A percentile compares a stretch with the other conserved stretches of the same genome.
Evolutionary conservation across 2,797 vertebrate species (phyloP).

Genomic region (Momotus momota): DNA sequence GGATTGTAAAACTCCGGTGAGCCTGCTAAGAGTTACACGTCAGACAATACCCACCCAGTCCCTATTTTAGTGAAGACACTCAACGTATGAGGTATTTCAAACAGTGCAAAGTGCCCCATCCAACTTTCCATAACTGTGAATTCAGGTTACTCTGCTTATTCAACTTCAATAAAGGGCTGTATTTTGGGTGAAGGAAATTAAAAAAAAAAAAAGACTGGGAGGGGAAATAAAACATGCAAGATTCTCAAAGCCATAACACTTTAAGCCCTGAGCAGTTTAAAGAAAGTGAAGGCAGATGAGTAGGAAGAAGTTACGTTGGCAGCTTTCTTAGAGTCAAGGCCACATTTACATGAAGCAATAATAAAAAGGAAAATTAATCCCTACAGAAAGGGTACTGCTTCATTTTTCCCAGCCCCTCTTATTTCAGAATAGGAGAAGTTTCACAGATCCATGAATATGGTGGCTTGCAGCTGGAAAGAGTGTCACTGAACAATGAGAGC

Average conservation of each 20-base stretch:
- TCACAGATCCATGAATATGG: conserved; percentile 37
- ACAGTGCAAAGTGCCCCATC: conserved; percentile 57
- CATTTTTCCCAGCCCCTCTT: conserved; percentile 35
- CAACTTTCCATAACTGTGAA: conserved; percentile 24
- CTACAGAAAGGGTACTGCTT: conserved; percentile 44
- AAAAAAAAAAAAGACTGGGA: background rate
- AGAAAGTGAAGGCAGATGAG: conserved; percentile 41
- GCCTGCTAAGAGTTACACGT: background rate
- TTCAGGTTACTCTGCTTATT: conserved; percentile 36
- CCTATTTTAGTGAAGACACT: conserved; percentile 59
- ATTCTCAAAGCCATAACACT: conserved; percentile 41
- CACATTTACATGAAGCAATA: conserved; percentile 31
- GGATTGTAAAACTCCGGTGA: background rate
- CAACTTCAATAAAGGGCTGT: background rate
- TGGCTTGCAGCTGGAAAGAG: conserved; percentile 55
- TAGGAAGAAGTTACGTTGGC: background rate
- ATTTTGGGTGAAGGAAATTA: background rate
- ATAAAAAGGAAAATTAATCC: conserved; percentile 7
- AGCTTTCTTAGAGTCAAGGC: conserved; percentile 47
- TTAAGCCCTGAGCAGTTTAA: conserved; percentile 61
- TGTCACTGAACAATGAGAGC: conserved; percentile 27
- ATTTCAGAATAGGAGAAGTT: conserved; percentile 45
- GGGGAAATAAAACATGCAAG: background rate
- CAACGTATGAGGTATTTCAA: conserved; percentile 68
- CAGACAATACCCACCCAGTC: conserved; percentile 21